phyloP scores from a whole-genome alignment of 2,888 invertebrate genomes.

The Lutraria lutraria region DNA sequence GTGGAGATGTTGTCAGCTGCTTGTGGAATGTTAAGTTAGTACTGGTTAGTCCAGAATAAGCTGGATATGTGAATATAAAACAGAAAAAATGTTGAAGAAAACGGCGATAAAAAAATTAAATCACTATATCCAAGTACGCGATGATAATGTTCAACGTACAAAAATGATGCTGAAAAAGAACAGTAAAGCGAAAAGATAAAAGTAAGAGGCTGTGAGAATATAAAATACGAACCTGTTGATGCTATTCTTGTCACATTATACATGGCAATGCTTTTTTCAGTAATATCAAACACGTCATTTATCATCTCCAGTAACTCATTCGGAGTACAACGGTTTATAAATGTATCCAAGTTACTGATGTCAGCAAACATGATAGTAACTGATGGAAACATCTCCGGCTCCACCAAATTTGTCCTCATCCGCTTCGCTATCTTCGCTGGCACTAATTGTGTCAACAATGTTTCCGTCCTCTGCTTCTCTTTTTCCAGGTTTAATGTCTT shows the following conservation, averaged over 20 bases:
- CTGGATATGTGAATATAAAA: no score
- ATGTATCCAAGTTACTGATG: slow-evolving; percentile 43
- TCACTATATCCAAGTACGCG: no score
- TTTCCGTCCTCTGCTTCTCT: slow-evolving; percentile 51
- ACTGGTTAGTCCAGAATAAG: no score
- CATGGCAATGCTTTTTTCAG: slow-evolving; percentile 38
- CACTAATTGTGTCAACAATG: slow-evolving; percentile 54
- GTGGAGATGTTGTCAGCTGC: no score
- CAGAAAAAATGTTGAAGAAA: no score
- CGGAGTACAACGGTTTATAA: slow-evolving; percentile 44
- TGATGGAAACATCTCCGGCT: slow-evolving; percentile 45
- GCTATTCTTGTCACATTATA: slow-evolving; percentile 53
- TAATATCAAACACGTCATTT: slow-evolving; percentile 50
- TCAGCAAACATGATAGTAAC: slow-evolving; percentile 58
- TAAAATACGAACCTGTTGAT: slow-evolving; percentile 44
- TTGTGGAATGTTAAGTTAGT: no score
- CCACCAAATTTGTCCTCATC: slow-evolving; percentile 33
- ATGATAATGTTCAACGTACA: no score
- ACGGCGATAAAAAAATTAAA: no score
- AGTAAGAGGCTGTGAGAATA: background rate
- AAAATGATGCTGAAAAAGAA: no score
- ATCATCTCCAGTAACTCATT: slow-evolving; percentile 46
- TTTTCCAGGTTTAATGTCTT: slow-evolving; percentile 51
- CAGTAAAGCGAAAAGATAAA: no score
- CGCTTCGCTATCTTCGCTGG: slow-evolving; percentile 54